phyloP scores from a whole-genome alignment of 2,888 invertebrate species.

The Drosophila niveifrons region DNA sequence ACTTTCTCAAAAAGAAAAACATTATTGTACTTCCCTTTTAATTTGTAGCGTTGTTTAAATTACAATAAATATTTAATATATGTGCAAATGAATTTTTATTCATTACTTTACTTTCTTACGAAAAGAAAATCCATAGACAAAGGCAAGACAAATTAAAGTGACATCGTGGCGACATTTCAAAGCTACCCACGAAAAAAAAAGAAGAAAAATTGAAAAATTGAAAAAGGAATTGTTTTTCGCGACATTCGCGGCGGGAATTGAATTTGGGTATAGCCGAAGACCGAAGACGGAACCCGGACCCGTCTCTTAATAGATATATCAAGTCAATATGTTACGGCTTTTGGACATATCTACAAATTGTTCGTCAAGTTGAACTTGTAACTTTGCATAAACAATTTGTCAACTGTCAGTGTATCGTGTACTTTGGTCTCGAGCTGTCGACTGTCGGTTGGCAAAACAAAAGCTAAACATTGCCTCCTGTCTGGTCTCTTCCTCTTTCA shows the following conservation, averaged over 20 bases:
- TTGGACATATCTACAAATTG: slow-evolving; percentile 55
- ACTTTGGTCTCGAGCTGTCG: slow-evolving; percentile 66
- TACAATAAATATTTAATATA: not conserved
- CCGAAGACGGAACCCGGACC: not conserved
- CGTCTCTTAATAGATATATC: slow-evolving; percentile 22
- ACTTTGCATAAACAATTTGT: slow-evolving; percentile 80
- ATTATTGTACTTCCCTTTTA: too few relatives aligned
- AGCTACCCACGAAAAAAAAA: not conserved
- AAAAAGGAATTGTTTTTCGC: slow-evolving; percentile 8
- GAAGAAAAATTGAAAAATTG: slow-evolving; percentile 2
- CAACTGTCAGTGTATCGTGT: slow-evolving; percentile 76
- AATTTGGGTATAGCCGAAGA: slow-evolving; percentile 2
- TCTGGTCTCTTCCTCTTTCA: slow-evolving; percentile 10
- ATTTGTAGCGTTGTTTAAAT: too few relatives aligned
- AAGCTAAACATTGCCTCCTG: slow-evolving; percentile 45
- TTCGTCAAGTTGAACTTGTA: slow-evolving; percentile 56
- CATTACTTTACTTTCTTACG: not conserved
- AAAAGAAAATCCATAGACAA: not conserved
- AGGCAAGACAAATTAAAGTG: slow-evolving; percentile 3
- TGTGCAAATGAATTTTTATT: not conserved
- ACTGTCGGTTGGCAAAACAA: slow-evolving; percentile 59
- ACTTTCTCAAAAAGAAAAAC: too few relatives aligned
- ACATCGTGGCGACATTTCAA: slow-evolving; percentile 4
- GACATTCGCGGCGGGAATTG: not conserved
- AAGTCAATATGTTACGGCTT: slow-evolving; percentile 37